phyloP scores from a whole-genome alignment of 2,888 invertebrate genomes.

The Argyra leucocephala region DNA sequence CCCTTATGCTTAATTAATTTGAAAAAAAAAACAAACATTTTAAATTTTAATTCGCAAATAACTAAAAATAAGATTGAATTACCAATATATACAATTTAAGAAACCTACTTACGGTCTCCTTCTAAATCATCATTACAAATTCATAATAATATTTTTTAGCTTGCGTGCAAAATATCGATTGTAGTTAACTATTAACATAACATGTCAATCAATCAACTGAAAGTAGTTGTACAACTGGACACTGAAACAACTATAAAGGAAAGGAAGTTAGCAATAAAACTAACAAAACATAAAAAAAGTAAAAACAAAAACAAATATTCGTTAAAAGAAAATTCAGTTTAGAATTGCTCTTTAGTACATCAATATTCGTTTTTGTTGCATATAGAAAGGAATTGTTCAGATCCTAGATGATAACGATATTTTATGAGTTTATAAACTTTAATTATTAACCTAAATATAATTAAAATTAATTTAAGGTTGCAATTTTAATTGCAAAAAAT shows the following conservation, averaged over 20 bases:
- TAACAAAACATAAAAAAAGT: too few relatives aligned
- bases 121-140: too few relatives aligned
- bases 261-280: background rate
- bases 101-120: too few relatives aligned
- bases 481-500: too few relatives aligned
- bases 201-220: background rate
- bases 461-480: too few relatives aligned
- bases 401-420: background rate
- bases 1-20: too few relatives aligned
- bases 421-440: background rate
- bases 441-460: too few relatives aligned
- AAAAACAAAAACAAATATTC: background rate
- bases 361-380: background rate
- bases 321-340: background rate
- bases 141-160: background rate
- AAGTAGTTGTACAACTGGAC: background rate
- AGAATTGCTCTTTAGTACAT: too few relatives aligned
- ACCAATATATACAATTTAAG: too few relatives aligned
- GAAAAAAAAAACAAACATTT: too few relatives aligned
- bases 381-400: background rate
- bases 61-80: too few relatives aligned
- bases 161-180: background rate
- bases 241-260: background rate
- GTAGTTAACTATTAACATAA: background rate
- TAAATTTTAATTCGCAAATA: too few relatives aligned